Evolutionary conservation across 2,888 invertebrate genomes (phyloP).

Genomic region (Leptarthrus brevirostris): DNA sequence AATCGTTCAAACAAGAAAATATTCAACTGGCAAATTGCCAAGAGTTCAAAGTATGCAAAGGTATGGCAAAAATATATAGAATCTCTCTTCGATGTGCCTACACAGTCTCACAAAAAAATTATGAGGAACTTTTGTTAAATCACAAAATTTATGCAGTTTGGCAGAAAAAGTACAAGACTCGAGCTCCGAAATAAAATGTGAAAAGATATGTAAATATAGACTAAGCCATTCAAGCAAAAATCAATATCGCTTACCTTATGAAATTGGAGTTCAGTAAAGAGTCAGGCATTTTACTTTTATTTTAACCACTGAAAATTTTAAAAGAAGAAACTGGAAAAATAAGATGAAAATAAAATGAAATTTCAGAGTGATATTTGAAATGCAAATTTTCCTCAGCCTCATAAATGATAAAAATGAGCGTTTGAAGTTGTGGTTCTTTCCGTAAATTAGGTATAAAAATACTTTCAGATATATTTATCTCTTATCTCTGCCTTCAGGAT

Average conservation of each 20-base stretch:
- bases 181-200: conserved; percentile 5
- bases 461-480: too few relatives aligned
- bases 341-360: too few relatives aligned
- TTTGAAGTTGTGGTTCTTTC: too few relatives aligned
- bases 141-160: conserved; percentile 26
- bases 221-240: conserved; percentile 15
- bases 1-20: not conserved
- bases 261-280: not conserved
- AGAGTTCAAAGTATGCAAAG: not conserved
- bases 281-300: too few relatives aligned
- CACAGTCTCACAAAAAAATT: not conserved
- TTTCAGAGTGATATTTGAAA: too few relatives aligned
- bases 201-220: conserved; percentile 22
- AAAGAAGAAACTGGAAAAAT: too few relatives aligned
- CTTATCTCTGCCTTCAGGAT: too few relatives aligned
- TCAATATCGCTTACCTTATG: conserved; percentile 23
- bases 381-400: too few relatives aligned
- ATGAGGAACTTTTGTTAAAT: conserved; percentile 14
- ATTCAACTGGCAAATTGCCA: conserved; percentile 9
- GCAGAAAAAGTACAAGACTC: conserved; percentile 13
- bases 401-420: too few relatives aligned
- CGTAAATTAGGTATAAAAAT: too few relatives aligned
- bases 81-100: not conserved
- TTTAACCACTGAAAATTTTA: too few relatives aligned
- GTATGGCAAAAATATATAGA: conserved; percentile 9